phyloP scores from a whole-genome alignment of 35 echinoderm and acorn worm genomes.

The Holothuria glaberrima region DNA sequence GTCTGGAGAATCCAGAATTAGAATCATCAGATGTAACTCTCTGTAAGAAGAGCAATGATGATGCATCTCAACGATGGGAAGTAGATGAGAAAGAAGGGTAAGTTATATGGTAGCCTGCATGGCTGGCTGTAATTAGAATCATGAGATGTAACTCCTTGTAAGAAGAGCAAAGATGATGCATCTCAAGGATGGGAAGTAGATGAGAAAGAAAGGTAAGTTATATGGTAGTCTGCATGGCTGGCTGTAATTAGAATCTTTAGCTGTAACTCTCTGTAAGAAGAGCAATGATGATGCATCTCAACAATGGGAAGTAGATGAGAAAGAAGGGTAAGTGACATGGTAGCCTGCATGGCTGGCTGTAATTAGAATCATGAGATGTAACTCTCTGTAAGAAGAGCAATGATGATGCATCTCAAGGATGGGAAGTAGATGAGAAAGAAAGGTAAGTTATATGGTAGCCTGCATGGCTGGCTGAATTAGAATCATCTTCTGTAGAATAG shows the following conservation, averaged over 20 bases:
- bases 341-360: too few species aligned
- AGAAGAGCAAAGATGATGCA: slow-evolving; percentile 78
- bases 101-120: background rate
- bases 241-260: slow-evolving; percentile 32
- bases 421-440: slow-evolving; percentile 75
- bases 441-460: background rate
- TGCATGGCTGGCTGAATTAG: too few species aligned
- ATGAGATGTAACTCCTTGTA: slow-evolving; percentile 67
- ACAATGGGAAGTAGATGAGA: slow-evolving; percentile 84
- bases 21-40: slow-evolving; percentile 66
- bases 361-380: slow-evolving; percentile 51
- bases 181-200: slow-evolving; percentile 88
- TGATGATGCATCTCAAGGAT: slow-evolving; percentile 76
- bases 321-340: slow-evolving; percentile 2
- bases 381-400: slow-evolving; percentile 81
- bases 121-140: slow-evolving; percentile 15
- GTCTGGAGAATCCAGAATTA: slow-evolving; percentile 64
- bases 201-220: slow-evolving; percentile 22
- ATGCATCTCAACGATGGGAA: slow-evolving; percentile 82
- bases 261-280: slow-evolving; percentile 84
- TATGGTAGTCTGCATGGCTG: too few species aligned
- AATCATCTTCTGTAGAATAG: too few species aligned
- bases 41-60: slow-evolving; percentile 81
- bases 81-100: slow-evolving; percentile 61
- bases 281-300: slow-evolving; percentile 67